Percentiles rank a stretch among this genome's conserved stretches.
phyloP scores from a whole-genome alignment of 2,113 vertebrate genomes.

The Syngnathoides biaculeatus region DNA sequence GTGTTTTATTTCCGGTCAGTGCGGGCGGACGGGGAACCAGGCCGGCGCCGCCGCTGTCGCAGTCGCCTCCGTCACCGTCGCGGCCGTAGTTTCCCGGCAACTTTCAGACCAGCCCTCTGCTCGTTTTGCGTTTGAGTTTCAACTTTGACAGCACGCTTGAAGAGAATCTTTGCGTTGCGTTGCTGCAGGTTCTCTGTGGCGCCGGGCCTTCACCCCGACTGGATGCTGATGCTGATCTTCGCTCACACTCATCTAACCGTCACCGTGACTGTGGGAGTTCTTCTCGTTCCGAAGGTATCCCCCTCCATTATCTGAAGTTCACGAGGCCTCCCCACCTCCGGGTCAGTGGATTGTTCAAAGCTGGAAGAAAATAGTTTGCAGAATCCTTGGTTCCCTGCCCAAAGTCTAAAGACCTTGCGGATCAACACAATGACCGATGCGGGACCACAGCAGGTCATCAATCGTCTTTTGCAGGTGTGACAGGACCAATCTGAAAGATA shows the following conservation, averaged over 20 bases:
- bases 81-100: too few species aligned
- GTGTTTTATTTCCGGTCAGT: background rate
- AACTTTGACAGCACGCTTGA: background rate
- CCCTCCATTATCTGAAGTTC: background rate
- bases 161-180: background rate
- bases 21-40: background rate
- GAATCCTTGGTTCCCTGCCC: background rate
- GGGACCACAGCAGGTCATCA: constrained; percentile 8
- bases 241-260: constrained; percentile 95
- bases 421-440: background rate
- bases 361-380: too few species aligned
- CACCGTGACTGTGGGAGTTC: constrained; percentile 87
- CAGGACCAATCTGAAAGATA: constrained; percentile 18
- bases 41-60: background rate
- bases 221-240: constrained; percentile 96
- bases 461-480: constrained; percentile 29
- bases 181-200: constrained; percentile 86
- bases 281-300: constrained; percentile 93
- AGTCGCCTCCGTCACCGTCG: too few species aligned
- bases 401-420: background rate
- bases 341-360: background rate
- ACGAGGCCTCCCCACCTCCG: background rate
- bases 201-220: constrained; percentile 89
- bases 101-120: constrained; percentile 4
- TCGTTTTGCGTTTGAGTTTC: background rate